These are phyloP conservation scores for Julus scanicus DNA, from an alignment of 2,888 invertebrate species.

Conservation along the genomic window DNA sequence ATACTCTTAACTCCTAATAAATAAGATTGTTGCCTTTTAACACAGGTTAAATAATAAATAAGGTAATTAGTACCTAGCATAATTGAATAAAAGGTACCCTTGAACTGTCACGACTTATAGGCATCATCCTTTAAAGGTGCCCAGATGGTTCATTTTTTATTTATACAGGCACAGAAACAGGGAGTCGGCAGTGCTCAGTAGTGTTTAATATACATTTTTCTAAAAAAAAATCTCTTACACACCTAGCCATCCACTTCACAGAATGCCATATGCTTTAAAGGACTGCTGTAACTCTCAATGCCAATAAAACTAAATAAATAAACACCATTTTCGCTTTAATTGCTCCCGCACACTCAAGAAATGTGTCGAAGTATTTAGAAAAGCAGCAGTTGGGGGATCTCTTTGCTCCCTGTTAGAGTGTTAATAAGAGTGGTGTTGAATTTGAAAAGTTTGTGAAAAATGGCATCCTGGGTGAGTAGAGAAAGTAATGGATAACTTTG, in stretches of 20 bases:
- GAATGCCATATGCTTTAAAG: not conserved
- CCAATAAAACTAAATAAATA: slow-evolving; percentile 11
- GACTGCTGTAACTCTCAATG: slow-evolving; percentile 1
- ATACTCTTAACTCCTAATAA: not conserved
- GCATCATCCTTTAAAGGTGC: not conserved
- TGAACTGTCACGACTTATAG: not conserved
- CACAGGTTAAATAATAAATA: not conserved
- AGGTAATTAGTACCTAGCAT: not conserved
- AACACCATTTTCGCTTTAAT: slow-evolving; percentile 11
- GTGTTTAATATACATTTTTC: not conserved
- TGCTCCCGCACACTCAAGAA: not conserved
- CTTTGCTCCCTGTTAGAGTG: not conserved
- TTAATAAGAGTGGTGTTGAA: not conserved
- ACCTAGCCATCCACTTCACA: not conserved
- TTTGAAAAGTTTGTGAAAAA: not conserved
- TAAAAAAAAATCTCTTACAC: not conserved
- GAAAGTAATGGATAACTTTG: not conserved
- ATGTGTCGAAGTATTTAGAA: not conserved
- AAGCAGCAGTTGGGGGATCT: slow-evolving; percentile 2
- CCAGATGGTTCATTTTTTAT: not conserved
- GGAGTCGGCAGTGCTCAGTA: not conserved
- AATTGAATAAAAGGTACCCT: not conserved
- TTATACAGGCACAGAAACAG: not conserved
- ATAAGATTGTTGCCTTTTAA: not conserved
- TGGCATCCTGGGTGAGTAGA: slow-evolving; percentile 3